A percentile compares a stretch with the other conserved stretches of the same genome.
These are phyloP conservation scores for Biston stratarius DNA, from an alignment of 2,888 invertebrate genomes.

Conservation along the genomic window DNA sequence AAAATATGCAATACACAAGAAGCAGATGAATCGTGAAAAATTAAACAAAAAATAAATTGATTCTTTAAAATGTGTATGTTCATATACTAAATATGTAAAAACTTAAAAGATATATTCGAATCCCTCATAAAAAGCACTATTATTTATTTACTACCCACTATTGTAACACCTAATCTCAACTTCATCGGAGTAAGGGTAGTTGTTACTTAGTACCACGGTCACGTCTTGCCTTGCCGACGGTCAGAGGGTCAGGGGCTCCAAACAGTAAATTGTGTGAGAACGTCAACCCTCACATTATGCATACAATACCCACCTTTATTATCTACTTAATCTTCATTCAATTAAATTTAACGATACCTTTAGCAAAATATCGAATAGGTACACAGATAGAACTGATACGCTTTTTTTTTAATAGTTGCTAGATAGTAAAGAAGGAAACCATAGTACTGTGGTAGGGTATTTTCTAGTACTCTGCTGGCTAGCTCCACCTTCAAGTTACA, in stretches of 20 bases:
- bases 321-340: conserved; percentile 24
- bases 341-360: neutral
- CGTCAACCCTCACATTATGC: conserved; percentile 55
- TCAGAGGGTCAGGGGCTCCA: conserved; percentile 62
- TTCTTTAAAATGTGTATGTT: neutral
- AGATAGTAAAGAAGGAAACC: too few relatives aligned
- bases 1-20: too few relatives aligned
- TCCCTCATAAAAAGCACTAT: neutral
- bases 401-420: too few relatives aligned
- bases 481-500: too few relatives aligned
- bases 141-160: conserved; percentile 21
- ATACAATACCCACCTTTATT: conserved; percentile 44
- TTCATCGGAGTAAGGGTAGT: conserved; percentile 30
- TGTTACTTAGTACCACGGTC: conserved; percentile 52
- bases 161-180: conserved; percentile 36
- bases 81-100: neutral
- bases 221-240: conserved; percentile 57
- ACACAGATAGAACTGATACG: neutral
- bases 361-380: neutral
- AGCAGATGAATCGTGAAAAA: too few relatives aligned
- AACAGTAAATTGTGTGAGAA: conserved; percentile 68
- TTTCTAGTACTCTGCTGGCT: too few relatives aligned
- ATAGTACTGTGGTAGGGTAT: too few relatives aligned
- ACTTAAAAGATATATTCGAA: neutral
- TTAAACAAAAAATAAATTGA: too few relatives aligned